phyloP scores from a whole-genome alignment of 2,113 vertebrate species.

The Notothenia rossii region DNA sequence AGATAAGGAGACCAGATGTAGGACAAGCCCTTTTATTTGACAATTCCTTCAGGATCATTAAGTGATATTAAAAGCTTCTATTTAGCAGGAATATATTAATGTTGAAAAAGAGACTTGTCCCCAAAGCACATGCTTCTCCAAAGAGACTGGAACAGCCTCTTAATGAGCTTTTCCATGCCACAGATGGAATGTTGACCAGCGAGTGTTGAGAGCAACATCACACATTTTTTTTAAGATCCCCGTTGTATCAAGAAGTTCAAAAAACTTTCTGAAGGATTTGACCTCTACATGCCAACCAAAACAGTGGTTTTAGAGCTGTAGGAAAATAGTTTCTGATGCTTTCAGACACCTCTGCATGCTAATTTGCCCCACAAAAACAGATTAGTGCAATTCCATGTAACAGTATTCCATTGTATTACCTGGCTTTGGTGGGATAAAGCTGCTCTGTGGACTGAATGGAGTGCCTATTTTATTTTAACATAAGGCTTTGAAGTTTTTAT shows the following conservation, averaged over 20 bases:
- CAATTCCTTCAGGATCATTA: not conserved
- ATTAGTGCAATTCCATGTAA: conserved; percentile 42
- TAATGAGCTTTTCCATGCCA: conserved; percentile 37
- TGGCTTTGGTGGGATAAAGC: conserved; percentile 14
- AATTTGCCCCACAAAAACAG: conserved; percentile 48
- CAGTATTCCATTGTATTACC: conserved; percentile 31
- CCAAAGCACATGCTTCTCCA: conserved; percentile 29
- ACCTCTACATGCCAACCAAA: conserved; percentile 51
- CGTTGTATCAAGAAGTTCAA: conserved; percentile 37
- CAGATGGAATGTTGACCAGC: conserved; percentile 39
- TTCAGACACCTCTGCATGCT: conserved; percentile 35
- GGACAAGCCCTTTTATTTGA: not conserved
- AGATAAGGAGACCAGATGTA: conserved; percentile 26
- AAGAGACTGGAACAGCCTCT: conserved; percentile 38
- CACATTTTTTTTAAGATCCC: conserved; percentile 26
- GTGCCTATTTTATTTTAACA: not conserved
- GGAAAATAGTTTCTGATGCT: conserved; percentile 31
- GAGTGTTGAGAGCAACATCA: conserved; percentile 22
- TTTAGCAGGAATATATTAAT: conserved; percentile 5
- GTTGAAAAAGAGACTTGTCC: conserved; percentile 33
- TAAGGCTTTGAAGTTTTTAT: not conserved
- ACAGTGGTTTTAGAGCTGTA: conserved; percentile 37
- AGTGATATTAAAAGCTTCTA: not conserved
- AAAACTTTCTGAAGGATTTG: conserved; percentile 38
- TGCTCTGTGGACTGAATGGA: conserved; percentile 13